phyloP scores from a whole-genome alignment of 2,888 invertebrate genomes.

The Tetragnatha montana region DNA sequence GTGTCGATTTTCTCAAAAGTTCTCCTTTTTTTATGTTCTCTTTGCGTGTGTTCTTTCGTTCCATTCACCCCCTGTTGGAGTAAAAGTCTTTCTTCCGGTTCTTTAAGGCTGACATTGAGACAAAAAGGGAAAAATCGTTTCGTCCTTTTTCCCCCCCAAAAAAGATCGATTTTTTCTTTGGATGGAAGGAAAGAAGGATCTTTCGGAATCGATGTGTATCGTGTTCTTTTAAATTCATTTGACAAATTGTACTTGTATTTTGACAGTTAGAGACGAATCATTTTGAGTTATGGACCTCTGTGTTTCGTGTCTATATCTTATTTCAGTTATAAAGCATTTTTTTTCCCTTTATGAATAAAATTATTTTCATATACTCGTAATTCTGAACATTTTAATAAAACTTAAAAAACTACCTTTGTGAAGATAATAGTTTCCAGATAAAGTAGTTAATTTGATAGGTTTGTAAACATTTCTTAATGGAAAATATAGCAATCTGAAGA shows the following conservation, averaged over 20 bases:
- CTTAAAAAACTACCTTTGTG: too few relatives aligned
- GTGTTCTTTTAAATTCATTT: neutral
- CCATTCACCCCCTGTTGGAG: neutral
- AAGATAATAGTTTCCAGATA: too few relatives aligned
- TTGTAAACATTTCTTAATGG: too few relatives aligned
- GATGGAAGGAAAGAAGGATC: neutral
- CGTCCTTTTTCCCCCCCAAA: neutral
- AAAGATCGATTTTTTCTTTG: neutral
- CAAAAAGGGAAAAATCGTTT: neutral
- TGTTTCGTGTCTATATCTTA: too few relatives aligned
- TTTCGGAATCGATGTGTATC: neutral
- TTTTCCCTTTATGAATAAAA: too few relatives aligned
- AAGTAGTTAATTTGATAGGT: too few relatives aligned
- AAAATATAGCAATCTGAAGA: too few relatives aligned
- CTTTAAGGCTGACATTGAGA: neutral
- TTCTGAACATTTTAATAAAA: too few relatives aligned
- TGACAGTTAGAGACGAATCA: neutral
- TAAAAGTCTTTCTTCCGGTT: neutral
- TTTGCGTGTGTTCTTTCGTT: slow-evolving; percentile 6
- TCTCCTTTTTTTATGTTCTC: slow-evolving; percentile 5
- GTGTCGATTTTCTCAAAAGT: slow-evolving; percentile 53
- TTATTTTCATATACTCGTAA: too few relatives aligned
- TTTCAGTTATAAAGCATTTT: too few relatives aligned
- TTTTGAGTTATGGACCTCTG: neutral
- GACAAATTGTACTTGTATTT: neutral